Percentiles rank a stretch among this genome's conserved stretches.
Evolutionary conservation across 1,140 invertebrate species (phyloP).

Genomic region (Lycorma delicatula): DNA sequence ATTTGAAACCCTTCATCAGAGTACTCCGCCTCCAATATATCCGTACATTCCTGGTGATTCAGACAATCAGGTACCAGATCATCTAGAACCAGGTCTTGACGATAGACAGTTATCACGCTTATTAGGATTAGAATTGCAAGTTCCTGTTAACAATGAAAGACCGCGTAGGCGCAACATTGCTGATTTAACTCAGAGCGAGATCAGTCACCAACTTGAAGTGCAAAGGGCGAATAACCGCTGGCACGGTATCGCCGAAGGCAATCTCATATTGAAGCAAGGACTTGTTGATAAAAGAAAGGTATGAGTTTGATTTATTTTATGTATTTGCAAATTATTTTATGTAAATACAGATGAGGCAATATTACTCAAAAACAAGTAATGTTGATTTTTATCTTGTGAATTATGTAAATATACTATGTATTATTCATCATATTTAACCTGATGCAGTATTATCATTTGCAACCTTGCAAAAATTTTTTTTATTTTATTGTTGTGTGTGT

Average conservation of each 20-base stretch:
- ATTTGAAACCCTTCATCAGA: constrained; percentile 69
- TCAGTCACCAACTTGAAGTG: constrained; percentile 53
- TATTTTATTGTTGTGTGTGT: too few species aligned
- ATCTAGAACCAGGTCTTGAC: constrained; percentile 77
- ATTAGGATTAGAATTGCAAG: constrained; percentile 54
- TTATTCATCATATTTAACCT: too few species aligned
- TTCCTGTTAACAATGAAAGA: background rate
- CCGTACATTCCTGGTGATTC: constrained; percentile 73
- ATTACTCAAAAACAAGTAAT: too few species aligned
- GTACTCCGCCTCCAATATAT: constrained; percentile 73
- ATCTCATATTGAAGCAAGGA: constrained; percentile 91
- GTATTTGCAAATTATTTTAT: too few species aligned
- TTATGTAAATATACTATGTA: too few species aligned
- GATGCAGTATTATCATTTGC: too few species aligned
- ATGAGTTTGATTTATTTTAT: too few species aligned
- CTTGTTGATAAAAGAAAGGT: constrained; percentile 88
- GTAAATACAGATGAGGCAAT: too few species aligned
- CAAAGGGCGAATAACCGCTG: constrained; percentile 73
- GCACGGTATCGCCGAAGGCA: constrained; percentile 78
- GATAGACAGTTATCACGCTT: constrained; percentile 67
- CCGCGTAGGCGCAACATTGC: constrained; percentile 34
- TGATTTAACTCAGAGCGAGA: constrained; percentile 50
- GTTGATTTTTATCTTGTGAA: too few species aligned
- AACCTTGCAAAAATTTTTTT: too few species aligned
- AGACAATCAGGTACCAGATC: constrained; percentile 62